A percentile compares a stretch with the other conserved stretches of the same genome.
These are phyloP conservation scores for Delphinus delphis DNA, from an alignment of 2,113 vertebrate species.

Conservation along the genomic window DNA sequence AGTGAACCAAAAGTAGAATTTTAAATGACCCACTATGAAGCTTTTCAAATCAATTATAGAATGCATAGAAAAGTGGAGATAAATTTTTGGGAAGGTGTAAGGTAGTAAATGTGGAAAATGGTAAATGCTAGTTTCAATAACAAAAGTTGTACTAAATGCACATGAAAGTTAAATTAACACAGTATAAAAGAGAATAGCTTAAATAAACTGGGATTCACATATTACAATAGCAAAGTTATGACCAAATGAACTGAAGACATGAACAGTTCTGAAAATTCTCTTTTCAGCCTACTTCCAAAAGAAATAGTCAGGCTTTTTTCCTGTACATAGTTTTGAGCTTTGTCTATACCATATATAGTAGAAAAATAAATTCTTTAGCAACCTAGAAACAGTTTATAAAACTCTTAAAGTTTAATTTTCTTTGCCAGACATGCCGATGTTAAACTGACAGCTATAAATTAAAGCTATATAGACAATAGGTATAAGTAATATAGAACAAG, in stretches of 20 bases:
- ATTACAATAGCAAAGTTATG: constrained; percentile 81
- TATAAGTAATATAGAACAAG: constrained; percentile 86
- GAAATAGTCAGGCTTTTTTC: constrained; percentile 84
- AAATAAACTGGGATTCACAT: constrained; percentile 82
- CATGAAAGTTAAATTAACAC: constrained; percentile 77
- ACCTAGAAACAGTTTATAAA: constrained; percentile 91
- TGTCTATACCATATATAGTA: constrained; percentile 89
- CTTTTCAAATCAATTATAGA: constrained; percentile 56
- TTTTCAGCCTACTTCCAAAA: constrained; percentile 84
- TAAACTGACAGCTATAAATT: constrained; percentile 88
- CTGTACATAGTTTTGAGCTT: constrained; percentile 88
- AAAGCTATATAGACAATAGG: constrained; percentile 86
- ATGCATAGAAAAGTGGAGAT: constrained; percentile 61
- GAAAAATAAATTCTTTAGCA: constrained; percentile 91
- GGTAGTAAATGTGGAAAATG: constrained; percentile 72
- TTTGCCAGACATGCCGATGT: constrained; percentile 85
- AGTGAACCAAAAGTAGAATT: constrained; percentile 68
- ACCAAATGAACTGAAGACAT: constrained; percentile 80
- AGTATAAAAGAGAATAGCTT: constrained; percentile 78
- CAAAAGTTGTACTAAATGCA: constrained; percentile 75
- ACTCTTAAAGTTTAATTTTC: constrained; percentile 86
- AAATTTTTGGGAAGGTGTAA: constrained; percentile 61
- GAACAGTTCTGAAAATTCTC: constrained; percentile 83
- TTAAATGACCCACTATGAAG: constrained; percentile 59
- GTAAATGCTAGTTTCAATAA: constrained; percentile 74